A percentile compares a stretch with the other conserved stretches of the same genome.
Evolutionary conservation across 2,797 vertebrate genomes (phyloP).

Genomic region (Limnodromus scolopaceus): DNA sequence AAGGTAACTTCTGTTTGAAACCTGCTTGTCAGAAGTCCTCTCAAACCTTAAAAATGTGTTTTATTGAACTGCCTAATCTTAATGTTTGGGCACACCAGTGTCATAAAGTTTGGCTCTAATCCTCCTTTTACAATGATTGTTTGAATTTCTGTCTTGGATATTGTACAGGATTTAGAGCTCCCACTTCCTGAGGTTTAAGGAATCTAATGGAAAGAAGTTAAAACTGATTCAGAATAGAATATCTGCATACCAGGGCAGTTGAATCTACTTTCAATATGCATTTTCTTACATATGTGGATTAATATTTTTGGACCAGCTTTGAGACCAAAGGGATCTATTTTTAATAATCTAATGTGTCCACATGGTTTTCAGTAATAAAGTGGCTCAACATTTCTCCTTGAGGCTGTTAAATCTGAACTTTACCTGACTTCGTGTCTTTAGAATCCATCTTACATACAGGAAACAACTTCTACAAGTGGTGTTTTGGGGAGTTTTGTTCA

Average conservation of each 20-base stretch:
- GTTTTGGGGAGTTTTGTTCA: background rate
- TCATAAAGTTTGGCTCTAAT: background rate
- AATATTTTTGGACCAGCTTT: background rate
- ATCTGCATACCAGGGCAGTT: background rate
- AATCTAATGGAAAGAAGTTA: background rate
- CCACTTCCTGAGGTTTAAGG: background rate
- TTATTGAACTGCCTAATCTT: background rate
- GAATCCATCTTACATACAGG: accelerated
- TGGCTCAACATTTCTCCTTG: background rate
- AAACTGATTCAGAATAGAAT: background rate
- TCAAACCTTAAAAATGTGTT: background rate
- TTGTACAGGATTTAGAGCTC: background rate
- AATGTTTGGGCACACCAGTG: background rate
- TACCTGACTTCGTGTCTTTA: background rate
- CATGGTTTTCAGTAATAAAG: background rate
- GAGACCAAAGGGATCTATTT: background rate
- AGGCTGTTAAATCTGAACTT: background rate
- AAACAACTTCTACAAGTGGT: background rate
- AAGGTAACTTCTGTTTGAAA: background rate
- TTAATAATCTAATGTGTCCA: background rate
- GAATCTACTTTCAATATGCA: background rate
- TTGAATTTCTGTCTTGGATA: background rate
- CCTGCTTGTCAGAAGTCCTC: background rate
- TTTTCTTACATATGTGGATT: background rate
- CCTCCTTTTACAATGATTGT: background rate